Base-by-base conservation (phyloP, 2,888 invertebrate genomes). In the Ashinkailepas kermadecensis region DNA sequence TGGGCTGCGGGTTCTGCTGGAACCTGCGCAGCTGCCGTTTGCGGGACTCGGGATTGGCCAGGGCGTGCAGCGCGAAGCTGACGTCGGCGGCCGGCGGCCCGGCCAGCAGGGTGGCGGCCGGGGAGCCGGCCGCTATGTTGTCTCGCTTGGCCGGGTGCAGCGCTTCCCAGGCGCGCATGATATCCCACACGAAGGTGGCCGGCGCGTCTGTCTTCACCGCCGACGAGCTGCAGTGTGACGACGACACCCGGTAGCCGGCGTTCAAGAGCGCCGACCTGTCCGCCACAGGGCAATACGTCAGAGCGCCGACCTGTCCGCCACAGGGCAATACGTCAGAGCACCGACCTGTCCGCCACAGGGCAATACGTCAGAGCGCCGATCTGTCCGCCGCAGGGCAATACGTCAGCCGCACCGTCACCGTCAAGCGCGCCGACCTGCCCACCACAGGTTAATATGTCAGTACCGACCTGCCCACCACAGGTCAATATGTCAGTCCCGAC, bases 191-290 rank as follows among this genome's bases (percentile, higher is more conserved):
- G 15, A 97, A 90, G 1, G 89, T 88, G 67, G 92, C 88, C 0
- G 99, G 96, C 7, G 99, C 99, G 86, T 94, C 90, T 0, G 99
- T 99, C 89, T 99, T 99, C 54, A 99, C 89, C 0, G 97, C 96
- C 84, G 92, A 91, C 86, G 93, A 94, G 84, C 91, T 91, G 82
- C 95, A 94, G 89, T 99, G 99, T 0, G 98, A 96, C 85, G 92
- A 92, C 0, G 98, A 98, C 6, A 99, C 97, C 85, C 91, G 89
- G 88, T 94, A 96, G 0, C 97, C 97, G 0, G 94, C 94, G 88
- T 96, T 94, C 82, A 97, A 87, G 81, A 98, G 88, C 0, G 96
- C 97, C 0, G 99, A 99, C 85, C 97, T 94, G 87, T 87, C 90
- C 85, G 10, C 65, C 39, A 39, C 39, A 39, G 39, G 39, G 1